Evolutionary conservation across 2,888 invertebrate genomes (phyloP).

Genomic region (Cheilosia pagana): DNA sequence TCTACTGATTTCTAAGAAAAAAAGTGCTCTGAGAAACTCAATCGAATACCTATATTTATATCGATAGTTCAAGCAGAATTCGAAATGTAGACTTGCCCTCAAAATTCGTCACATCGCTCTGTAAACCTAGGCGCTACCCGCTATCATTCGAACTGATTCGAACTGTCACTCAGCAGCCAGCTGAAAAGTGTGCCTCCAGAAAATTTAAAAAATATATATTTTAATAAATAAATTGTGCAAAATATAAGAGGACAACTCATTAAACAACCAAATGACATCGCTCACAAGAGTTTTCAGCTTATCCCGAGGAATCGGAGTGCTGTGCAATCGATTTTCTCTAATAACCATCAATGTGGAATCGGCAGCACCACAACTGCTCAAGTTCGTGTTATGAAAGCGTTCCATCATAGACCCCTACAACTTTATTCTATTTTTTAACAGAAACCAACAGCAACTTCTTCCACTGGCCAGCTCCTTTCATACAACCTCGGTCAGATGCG

Average conservation of each 20-base stretch:
- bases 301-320: conserved; percentile 45
- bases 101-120: neutral
- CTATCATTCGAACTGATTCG: conserved; percentile 1
- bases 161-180: conserved; percentile 14
- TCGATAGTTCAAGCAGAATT: too few relatives aligned
- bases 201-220: neutral
- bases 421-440: neutral
- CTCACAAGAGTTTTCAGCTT: conserved; percentile 34
- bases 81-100: neutral
- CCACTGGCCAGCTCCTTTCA: conserved; percentile 42
- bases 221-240: conserved; percentile 2
- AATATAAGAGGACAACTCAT: neutral
- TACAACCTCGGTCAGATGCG: conserved; percentile 77
- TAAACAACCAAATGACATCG: conserved; percentile 42
- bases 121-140: neutral
- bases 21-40: too few relatives aligned
- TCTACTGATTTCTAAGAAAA: too few relatives aligned
- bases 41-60: too few relatives aligned
- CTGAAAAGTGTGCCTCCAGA: conserved; percentile 21
- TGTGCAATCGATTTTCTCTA: conserved; percentile 59
- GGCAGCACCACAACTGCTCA: conserved; percentile 11
- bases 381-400: conserved; percentile 67
- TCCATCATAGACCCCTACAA: neutral
- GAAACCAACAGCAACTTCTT: conserved; percentile 11
- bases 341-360: conserved; percentile 49